Evolutionary conservation across 2,888 invertebrate species (phyloP).

Genomic region (Drosophila robusta): DNA sequence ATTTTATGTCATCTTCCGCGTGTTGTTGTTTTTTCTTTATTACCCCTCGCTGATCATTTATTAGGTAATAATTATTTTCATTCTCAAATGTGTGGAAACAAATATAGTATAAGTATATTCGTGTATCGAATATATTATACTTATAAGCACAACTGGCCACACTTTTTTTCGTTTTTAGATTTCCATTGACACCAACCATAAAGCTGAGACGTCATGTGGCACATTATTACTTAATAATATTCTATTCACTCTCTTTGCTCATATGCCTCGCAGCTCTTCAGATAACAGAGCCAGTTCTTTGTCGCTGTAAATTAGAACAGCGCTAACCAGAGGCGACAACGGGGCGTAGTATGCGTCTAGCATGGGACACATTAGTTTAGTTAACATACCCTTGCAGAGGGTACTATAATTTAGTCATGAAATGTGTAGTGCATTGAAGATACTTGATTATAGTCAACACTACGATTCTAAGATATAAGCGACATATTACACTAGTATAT

Average conservation of each 20-base stretch:
- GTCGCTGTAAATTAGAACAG: constrained; percentile 62
- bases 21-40: constrained; percentile 25
- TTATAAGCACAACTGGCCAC: constrained; percentile 18
- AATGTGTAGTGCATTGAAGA: not conserved
- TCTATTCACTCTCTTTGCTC: constrained; percentile 40
- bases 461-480: not conserved
- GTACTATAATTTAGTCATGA: not conserved
- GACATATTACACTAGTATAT: no score
- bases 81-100: not conserved
- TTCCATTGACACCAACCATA: not conserved
- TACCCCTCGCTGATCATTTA: constrained; percentile 20
- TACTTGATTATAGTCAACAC: no score
- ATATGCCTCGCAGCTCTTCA: constrained; percentile 3
- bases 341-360: constrained; percentile 5
- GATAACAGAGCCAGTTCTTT: constrained; percentile 49
- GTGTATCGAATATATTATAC: constrained; percentile 15
- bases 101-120: constrained; percentile 3
- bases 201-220: constrained; percentile 41
- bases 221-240: constrained; percentile 34
- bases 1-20: constrained; percentile 28
- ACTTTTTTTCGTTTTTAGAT: constrained; percentile 1
- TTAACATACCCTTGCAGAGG: not conserved
- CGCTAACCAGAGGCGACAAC: constrained; percentile 36
- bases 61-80: constrained; percentile 50
- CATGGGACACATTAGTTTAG: not conserved